A percentile compares a stretch with the other conserved stretches of the same genome.
These are phyloP conservation scores for Leptinotarsa undecemlineata DNA, from an alignment of 1,140 invertebrate species.

Conservation along the genomic window DNA sequence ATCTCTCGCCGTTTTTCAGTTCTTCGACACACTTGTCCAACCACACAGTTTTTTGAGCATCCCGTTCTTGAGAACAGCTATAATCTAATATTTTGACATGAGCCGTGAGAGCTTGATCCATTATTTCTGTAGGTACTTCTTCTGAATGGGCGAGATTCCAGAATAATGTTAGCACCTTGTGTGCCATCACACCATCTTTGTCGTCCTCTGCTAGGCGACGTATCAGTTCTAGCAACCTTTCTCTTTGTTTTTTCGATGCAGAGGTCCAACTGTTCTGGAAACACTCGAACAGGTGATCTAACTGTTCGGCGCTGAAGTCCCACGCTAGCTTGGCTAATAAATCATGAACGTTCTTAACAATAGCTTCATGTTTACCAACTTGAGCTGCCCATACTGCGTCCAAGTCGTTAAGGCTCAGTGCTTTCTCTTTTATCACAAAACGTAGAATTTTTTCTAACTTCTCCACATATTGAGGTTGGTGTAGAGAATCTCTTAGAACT, in stretches of 20 bases:
- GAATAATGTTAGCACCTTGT: slow-evolving; percentile 94
- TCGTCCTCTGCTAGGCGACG: slow-evolving; percentile 92
- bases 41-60: slow-evolving; percentile 95
- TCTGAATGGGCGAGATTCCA: slow-evolving; percentile 97
- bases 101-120: slow-evolving; percentile 93
- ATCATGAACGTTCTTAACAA: slow-evolving; percentile 97
- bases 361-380: slow-evolving; percentile 92
- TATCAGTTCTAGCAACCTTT: slow-evolving; percentile 94
- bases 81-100: slow-evolving; percentile 98
- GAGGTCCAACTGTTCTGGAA: slow-evolving; percentile 94
- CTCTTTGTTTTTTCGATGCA: slow-evolving; percentile 93
- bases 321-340: slow-evolving; percentile 94
- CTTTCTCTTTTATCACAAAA: slow-evolving; percentile 95
- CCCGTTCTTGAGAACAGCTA: slow-evolving; percentile 93
- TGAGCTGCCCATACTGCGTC: slow-evolving; percentile 97
- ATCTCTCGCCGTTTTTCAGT: slow-evolving; percentile 82
- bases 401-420: slow-evolving; percentile 86
- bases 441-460: slow-evolving; percentile 96
- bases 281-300: slow-evolving; percentile 97
- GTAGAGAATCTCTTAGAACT: slow-evolving; percentile 91
- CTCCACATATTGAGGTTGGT: slow-evolving; percentile 97
- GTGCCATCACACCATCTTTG: slow-evolving; percentile 98
- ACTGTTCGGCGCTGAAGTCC: slow-evolving; percentile 96
- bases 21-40: slow-evolving; percentile 95
- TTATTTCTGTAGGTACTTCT: slow-evolving; percentile 95